Conservation (phyloP, 2,888 invertebrate species). For the Furcula furcula region DNA sequence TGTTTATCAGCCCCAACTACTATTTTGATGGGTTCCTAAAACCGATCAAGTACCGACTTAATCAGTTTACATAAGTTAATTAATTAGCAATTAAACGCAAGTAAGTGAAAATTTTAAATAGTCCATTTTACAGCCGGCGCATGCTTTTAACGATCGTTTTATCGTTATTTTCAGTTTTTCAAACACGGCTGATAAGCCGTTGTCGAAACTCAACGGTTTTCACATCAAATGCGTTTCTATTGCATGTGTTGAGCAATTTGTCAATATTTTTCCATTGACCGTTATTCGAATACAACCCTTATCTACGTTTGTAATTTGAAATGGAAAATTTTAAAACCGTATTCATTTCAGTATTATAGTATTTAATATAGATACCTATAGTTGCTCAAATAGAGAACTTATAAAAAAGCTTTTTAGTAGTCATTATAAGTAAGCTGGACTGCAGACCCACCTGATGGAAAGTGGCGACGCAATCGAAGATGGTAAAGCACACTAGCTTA, state of each 20-base stretch:
- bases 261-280: background rate
- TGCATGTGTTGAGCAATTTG: background rate
- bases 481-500: too few species aligned
- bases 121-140: background rate
- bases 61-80: background rate
- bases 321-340: background rate
- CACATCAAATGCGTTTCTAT: background rate
- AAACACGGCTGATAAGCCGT: conserved; percentile 15
- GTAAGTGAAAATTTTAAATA: background rate
- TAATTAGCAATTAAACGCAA: background rate
- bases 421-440: too few species aligned
- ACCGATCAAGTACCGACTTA: too few species aligned
- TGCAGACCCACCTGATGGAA: too few species aligned
- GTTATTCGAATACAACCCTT: background rate
- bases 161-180: conserved; percentile 11
- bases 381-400: too few species aligned
- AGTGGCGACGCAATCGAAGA: too few species aligned
- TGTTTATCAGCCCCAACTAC: too few species aligned
- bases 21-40: too few species aligned
- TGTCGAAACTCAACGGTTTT: background rate
- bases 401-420: too few species aligned
- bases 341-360: background rate
- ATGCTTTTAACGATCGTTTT: background rate
- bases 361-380: too few species aligned
- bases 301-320: background rate